Evolutionary conservation across 2,113 vertebrate species (phyloP).

Genomic region (Cyprinodon brontotheroides): DNA sequence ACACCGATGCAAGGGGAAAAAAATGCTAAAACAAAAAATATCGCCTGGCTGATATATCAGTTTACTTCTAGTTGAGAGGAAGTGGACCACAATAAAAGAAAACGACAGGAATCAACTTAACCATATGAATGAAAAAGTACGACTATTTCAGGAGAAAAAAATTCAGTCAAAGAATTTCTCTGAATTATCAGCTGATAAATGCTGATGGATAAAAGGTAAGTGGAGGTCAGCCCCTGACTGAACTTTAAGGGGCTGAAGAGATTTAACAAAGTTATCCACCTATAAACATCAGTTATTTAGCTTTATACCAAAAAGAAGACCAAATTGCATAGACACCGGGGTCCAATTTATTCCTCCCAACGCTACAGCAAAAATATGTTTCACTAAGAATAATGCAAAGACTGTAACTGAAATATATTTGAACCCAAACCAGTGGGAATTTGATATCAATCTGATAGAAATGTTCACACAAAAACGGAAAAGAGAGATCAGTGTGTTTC

Average conservation of each 20-base stretch:
- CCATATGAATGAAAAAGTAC: not conserved
- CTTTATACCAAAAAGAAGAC: not conserved
- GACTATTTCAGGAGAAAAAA: too few relatives aligned
- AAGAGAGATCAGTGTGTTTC: not conserved
- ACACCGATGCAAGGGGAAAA: too few relatives aligned
- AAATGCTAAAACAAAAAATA: too few relatives aligned
- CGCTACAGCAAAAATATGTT: not conserved
- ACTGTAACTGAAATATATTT: not conserved
- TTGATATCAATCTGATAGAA: not conserved
- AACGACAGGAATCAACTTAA: not conserved
- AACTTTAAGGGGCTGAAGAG: too few relatives aligned
- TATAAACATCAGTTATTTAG: not conserved
- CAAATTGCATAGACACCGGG: not conserved
- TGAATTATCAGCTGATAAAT: too few relatives aligned
- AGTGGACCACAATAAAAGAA: not conserved
- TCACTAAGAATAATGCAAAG: not conserved
- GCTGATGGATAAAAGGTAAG: not conserved
- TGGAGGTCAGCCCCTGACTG: too few relatives aligned
- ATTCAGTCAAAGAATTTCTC: too few relatives aligned
- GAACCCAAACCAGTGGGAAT: not conserved
- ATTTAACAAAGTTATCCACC: too few relatives aligned
- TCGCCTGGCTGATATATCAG: too few relatives aligned
- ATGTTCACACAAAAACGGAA: not conserved
- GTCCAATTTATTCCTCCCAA: not conserved
- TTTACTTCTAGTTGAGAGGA: too few relatives aligned